Evolutionary conservation across 2,888 invertebrate species (phyloP), one percentile per base, ranked within the genome.

Genomic region (Pristionchus entomophagus): DNA sequence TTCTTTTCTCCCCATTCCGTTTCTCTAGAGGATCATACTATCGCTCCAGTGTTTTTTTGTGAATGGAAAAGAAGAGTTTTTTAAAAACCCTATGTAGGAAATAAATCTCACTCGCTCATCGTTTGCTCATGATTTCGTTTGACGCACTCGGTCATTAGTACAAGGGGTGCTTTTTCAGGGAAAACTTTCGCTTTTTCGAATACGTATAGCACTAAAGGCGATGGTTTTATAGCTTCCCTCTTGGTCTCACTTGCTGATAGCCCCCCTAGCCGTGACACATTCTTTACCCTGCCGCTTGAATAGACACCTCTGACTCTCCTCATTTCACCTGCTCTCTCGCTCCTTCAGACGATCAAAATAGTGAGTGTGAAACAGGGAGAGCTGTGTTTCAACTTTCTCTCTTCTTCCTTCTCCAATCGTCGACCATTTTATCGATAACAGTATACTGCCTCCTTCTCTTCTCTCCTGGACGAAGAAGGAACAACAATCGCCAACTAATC

Each of bases 401-500:
- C 35, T 65, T 65, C 65, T 65, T 65, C 65, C 65, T 65, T 10
- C 19, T 62, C 0, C 29, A 32, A 0, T 32, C 14, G 45, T 45
- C 6, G 45, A 3, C n/a, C 65, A 65, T 35, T 65, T 65, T 65
- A 65, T 65, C 65, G 65, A 65, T 65, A 65, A 65, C 65, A 65
- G 38, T 65, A 65, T 59, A 59, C 59, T 51, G 12, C 59, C 59
- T 8, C 62, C 32, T 10, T 26, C 29, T 12, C 59, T 59, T 53
- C 22, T 26, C 29, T 12, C 32, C 32, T 59, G 19, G 51, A 6
- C 35, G 65, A 32, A 10, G 62, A 62, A 14, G 26, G 14, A 35
- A 65, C 6, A 65, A 6, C 65, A 35, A 35, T 32, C 35, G 65
- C 32, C 65, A 65, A 65, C 35, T 35, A 65, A 19, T 32, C 65